Conservation (phyloP, 2,113 vertebrate species). For the Bombycilla garrulus region DNA sequence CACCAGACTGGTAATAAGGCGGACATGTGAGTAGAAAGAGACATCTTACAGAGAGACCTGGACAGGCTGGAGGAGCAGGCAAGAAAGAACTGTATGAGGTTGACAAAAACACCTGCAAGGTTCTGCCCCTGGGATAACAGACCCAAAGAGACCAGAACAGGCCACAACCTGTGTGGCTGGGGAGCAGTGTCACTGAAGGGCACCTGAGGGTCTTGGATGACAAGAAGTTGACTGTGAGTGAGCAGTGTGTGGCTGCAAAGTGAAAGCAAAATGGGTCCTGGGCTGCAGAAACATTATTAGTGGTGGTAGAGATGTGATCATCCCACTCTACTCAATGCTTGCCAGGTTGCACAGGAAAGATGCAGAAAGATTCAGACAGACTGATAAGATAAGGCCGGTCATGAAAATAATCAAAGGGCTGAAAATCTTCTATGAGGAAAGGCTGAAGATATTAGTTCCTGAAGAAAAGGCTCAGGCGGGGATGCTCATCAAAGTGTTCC, state of each 20-base stretch:
- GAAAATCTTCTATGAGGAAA: not conserved
- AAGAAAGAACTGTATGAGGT: not conserved
- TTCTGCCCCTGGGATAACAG: not conserved
- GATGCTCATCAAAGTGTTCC: not conserved
- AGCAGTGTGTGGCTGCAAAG: not conserved
- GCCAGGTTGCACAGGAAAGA: not conserved
- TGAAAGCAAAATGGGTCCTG: not conserved
- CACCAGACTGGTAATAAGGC: not conserved
- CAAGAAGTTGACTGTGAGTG: not conserved
- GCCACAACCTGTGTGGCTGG: not conserved
- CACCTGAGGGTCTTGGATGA: not conserved
- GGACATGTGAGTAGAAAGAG: not conserved
- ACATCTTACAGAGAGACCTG: not conserved
- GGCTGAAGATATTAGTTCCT: not conserved
- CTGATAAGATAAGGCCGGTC: not conserved
- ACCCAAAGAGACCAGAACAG: not conserved
- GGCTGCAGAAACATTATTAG: not conserved
- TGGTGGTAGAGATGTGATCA: not conserved
- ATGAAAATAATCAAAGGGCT: not conserved
- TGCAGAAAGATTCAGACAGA: not conserved
- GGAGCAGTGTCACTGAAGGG: not conserved
- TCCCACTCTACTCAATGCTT: not conserved
- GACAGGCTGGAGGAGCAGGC: not conserved
- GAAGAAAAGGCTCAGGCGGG: not conserved
- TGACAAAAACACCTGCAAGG: not conserved